Percentiles rank a stretch among this genome's conserved stretches.
Conservation (phyloP, 2,888 invertebrate species). For the Rosalia funebris region DNA sequence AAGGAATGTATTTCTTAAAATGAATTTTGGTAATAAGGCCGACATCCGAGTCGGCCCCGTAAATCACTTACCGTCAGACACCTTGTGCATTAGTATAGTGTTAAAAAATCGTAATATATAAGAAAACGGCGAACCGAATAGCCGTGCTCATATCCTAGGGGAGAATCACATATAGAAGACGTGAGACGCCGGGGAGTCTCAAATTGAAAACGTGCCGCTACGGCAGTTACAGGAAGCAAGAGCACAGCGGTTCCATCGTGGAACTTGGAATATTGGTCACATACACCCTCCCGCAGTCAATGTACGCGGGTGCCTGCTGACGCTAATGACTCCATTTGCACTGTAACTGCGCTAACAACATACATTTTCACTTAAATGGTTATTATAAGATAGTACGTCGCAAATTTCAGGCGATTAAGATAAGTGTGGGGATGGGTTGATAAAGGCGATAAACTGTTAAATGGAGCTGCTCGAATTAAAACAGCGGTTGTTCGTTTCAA, state of each 20-base stretch:
- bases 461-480: neutral
- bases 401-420: constrained; percentile 11
- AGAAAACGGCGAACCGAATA: constrained; percentile 14
- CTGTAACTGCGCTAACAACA: constrained; percentile 26
- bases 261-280: constrained; percentile 42
- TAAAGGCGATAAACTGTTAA: constrained; percentile 21
- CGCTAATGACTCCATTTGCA: constrained; percentile 42
- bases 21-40: too few relatives aligned
- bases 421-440: constrained; percentile 15
- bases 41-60: too few relatives aligned
- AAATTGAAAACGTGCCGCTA: constrained; percentile 44
- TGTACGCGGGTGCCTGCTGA: constrained; percentile 33
- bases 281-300: constrained; percentile 29
- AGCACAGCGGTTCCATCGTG: constrained; percentile 26
- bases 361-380: constrained; percentile 34
- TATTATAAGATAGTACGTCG: constrained; percentile 23
- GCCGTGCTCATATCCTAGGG: constrained; percentile 24
- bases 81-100: neutral
- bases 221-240: constrained; percentile 28
- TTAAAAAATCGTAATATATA: constrained; percentile 12
- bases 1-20: too few relatives aligned
- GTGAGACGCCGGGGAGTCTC: constrained; percentile 31
- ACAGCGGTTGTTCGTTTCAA: too few relatives aligned
- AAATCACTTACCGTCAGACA: too few relatives aligned
- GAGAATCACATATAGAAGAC: constrained; percentile 32